Evolutionary conservation across 2,113 vertebrate species (phyloP).

Genomic region (Parotia lawesii): DNA sequence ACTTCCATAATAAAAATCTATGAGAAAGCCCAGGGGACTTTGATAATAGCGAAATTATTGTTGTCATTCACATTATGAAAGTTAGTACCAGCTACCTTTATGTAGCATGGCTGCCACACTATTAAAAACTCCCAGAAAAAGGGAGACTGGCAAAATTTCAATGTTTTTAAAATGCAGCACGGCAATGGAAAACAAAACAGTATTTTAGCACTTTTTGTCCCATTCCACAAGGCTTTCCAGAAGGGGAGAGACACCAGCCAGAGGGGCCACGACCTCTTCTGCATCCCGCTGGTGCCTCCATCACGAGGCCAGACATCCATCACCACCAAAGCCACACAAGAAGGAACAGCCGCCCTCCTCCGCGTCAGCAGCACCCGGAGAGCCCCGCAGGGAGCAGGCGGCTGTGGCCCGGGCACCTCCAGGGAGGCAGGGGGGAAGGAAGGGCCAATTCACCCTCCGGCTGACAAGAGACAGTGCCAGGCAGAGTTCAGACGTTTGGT

Average conservation of each 20-base stretch:
- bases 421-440: neutral
- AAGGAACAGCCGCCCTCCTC: neutral
- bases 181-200: fast-evolving
- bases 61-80: neutral
- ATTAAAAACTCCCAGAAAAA: neutral
- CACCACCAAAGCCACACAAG: neutral
- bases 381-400: fast-evolving
- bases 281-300: neutral
- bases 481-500: neutral
- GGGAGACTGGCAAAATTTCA: neutral
- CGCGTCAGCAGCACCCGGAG: fast-evolving
- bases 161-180: neutral
- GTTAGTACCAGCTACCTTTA: neutral
- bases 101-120: neutral
- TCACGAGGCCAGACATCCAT: neutral
- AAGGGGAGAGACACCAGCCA: neutral
- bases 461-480: neutral
- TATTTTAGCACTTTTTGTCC: neutral
- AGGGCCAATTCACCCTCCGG: fast-evolving
- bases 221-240: neutral
- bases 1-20: neutral
- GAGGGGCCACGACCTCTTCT: neutral
- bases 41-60: neutral
- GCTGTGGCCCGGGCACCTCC: fast-evolving
- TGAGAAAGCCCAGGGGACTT: neutral